Evolutionary conservation across 1,140 invertebrate genomes (phyloP), one percentile per base, ranked within the genome.

Genomic region (Drosophila ironensis): DNA sequence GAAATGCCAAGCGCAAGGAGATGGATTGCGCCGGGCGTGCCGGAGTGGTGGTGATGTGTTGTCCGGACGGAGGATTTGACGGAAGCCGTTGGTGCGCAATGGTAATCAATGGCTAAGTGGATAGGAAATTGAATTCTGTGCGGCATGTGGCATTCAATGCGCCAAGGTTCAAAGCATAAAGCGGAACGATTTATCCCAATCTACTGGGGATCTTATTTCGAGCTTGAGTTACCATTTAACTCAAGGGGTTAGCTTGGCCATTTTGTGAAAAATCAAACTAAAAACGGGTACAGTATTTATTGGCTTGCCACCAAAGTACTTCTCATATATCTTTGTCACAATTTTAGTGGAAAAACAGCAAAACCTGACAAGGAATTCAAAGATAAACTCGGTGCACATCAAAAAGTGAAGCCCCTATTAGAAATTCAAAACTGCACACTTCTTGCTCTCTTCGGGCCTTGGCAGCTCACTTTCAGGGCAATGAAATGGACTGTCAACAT

Each of bases 101-200:
- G 68, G 68, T 82, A 72, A 84, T 84, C 72, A 76, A 72, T 72
- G 56, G 68, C 41, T 72, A 61, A 81, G 61, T 82, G 72, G 68
- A 77, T 56, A 70, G 77, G 77, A 82, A 84, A 82, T 82, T 82
- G 73, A 73, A 82, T 82, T 82, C 70, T 70, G 47, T 41, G 24
- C 14, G 66, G 17, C 7, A 9, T 3, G 25, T 6, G 30, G 22
- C 37, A 25, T 20, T 60, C 25, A 60, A 44, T 33, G 24, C 17
- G 14, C 19, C 50, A 53, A 11, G 30, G 30, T n/a, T n/a, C 5
- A 5, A 9, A 12, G 20, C 20, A 20, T 12, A 50, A 37, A 37
- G 19, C 5, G 11, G 14, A 60, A 35, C 30, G 56, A 24, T 56
- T 60, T 42, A 19, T 30, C 19, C 7, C 38, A 38, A 59, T 59